A percentile compares a stretch with the other conserved stretches of the same genome.
Evolutionary conservation across 1,140 invertebrate genomes (phyloP).

Genomic region (Meloidogyne floridensis): DNA sequence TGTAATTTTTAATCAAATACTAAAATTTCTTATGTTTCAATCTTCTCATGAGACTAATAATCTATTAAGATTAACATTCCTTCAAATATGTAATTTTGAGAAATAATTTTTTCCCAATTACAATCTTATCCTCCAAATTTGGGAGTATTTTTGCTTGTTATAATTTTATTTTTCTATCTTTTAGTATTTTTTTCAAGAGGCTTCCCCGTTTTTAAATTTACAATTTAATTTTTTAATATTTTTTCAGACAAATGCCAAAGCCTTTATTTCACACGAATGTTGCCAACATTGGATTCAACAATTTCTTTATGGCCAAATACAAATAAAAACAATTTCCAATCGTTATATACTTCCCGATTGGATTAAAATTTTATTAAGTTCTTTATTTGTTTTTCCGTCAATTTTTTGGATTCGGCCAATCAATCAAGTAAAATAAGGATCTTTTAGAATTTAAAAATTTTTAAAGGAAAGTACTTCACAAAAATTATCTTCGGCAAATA

Average conservation of each 20-base stretch:
- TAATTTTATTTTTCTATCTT: too few relatives aligned
- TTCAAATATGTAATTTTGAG: too few relatives aligned
- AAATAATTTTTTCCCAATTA: too few relatives aligned
- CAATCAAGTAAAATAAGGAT: background rate
- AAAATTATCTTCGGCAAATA: background rate
- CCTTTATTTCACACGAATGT: conserved; percentile 58
- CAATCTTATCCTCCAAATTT: too few relatives aligned
- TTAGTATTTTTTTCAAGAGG: too few relatives aligned
- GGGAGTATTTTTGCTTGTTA: too few relatives aligned
- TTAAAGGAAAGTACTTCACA: background rate
- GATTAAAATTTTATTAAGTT: conserved; percentile 53
- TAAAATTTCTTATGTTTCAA: too few relatives aligned
- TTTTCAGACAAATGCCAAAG: conserved; percentile 42
- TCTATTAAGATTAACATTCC: too few relatives aligned
- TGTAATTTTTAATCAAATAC: too few relatives aligned
- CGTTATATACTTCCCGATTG: conserved; percentile 46
- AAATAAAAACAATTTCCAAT: conserved; percentile 31
- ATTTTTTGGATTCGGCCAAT: conserved; percentile 27
- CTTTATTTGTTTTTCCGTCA: conserved; percentile 45
- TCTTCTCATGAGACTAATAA: too few relatives aligned
- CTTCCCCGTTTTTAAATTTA: too few relatives aligned
- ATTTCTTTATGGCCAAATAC: conserved; percentile 57
- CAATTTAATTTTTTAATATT: background rate
- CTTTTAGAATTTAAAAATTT: background rate
- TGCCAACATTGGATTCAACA: conserved; percentile 59